Evolutionary conservation across 2,797 vertebrate species (phyloP).

Genomic region (Helostoma temminkii): DNA sequence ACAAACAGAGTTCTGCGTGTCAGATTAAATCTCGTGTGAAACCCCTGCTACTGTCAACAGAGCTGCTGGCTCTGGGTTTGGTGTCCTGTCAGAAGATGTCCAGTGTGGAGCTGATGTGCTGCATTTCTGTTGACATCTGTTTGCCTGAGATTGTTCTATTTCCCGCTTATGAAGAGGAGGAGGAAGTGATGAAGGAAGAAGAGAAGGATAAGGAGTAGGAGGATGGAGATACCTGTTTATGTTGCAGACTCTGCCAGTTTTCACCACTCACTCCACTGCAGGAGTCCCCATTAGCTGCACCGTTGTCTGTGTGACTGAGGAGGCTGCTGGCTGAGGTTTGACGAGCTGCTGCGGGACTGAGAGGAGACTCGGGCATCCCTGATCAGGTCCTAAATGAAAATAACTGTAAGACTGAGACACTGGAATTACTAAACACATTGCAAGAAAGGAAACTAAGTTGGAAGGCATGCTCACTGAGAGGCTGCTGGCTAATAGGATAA

Average conservation of each 20-base stretch:
- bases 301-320: constrained; percentile 63
- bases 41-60: constrained; percentile 93
- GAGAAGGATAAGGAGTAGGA: constrained; percentile 26
- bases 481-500: background rate
- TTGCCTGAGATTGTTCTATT: constrained; percentile 52
- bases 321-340: constrained; percentile 72
- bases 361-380: constrained; percentile 77
- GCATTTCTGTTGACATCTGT: constrained; percentile 53
- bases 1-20: constrained; percentile 94
- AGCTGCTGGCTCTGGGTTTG: constrained; percentile 71
- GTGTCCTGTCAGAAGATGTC: constrained; percentile 60
- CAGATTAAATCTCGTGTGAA: constrained; percentile 94
- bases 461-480: background rate
- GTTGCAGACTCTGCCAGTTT: constrained; percentile 67
- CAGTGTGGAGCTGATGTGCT: constrained; percentile 39
- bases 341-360: constrained; percentile 69
- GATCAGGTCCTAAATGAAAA: constrained; percentile 45
- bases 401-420: constrained; percentile 6
- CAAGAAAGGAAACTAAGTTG: background rate
- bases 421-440: background rate
- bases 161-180: constrained; percentile 43
- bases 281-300: constrained; percentile 69
- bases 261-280: constrained; percentile 60
- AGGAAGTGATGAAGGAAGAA: constrained; percentile 6
- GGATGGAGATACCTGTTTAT: constrained; percentile 71